These are phyloP conservation scores for Euphonia xanthogaster DNA, from an alignment of 2,797 vertebrate genomes.

Conservation along the genomic window DNA sequence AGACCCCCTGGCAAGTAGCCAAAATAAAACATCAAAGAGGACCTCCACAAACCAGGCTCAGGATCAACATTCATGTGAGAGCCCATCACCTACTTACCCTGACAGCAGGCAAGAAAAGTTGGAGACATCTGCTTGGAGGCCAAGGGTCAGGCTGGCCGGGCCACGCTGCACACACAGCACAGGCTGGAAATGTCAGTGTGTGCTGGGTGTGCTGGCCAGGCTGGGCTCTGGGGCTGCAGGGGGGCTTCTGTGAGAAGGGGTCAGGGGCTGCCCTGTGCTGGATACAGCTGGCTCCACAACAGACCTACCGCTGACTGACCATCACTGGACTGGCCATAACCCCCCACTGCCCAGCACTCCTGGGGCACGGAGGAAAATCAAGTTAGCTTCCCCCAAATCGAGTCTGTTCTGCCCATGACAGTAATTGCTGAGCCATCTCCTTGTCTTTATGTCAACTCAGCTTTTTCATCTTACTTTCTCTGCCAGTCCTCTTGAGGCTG, in stretches of 20 bases:
- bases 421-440: background rate
- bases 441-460: background rate
- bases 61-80: slow-evolving; percentile 34
- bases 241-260: background rate
- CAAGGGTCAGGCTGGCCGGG: slow-evolving; percentile 25
- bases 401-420: background rate
- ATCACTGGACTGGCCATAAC: background rate
- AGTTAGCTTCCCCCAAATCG: accelerated
- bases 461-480: background rate
- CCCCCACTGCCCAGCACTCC: background rate
- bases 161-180: background rate
- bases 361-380: background rate
- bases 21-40: slow-evolving; percentile 59
- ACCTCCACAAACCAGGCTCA: background rate
- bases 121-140: slow-evolving; percentile 55
- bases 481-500: background rate
- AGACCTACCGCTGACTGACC: background rate
- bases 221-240: background rate
- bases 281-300: background rate
- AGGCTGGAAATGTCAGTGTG: background rate
- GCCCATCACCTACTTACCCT: slow-evolving; percentile 32
- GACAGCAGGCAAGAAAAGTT: slow-evolving; percentile 64
- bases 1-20: background rate
- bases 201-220: background rate
- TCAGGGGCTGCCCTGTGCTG: background rate